Evolutionary conservation across 2,888 invertebrate genomes (phyloP), one percentile per base, ranked within the genome.

Genomic region (Esperia sulphurella): DNA sequence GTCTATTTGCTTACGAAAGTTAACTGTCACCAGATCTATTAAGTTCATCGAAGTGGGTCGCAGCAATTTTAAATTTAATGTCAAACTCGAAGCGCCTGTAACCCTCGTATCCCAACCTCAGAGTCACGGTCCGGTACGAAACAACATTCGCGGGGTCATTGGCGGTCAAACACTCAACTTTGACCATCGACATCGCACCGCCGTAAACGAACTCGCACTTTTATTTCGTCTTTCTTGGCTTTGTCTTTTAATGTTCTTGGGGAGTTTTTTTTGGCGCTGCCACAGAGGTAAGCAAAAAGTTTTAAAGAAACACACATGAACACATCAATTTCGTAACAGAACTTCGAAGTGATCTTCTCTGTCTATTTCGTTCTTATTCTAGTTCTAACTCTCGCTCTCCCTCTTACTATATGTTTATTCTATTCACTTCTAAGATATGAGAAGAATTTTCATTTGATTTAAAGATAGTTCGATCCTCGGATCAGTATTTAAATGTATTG

Each of bases 161-260:
- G n/a, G 71, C 71, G 86, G 76, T 85, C 86, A 84, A 66, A 42
- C 67, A 67, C 69, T 83, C 79, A 81, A 84, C 84, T 84, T 78
- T 80, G 83, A 83, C 85, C 82, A 72, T 58, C 9, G 31, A 7
- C 21, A n/a, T 62, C 61, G 60, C 61, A 47, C 60, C 65, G 58
- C 60, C 61, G 57, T 64, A 64, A 65, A 63, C 65, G 43, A 28
- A 14, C 43, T 42, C 30, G 12, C 12, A 54, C 59, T 59, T 58
- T 59, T 58, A 51, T 29, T 41, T 41, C 21, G 41, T 6, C 12
- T 41, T 28, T 41, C 41, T 41, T n/a, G 14, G 14, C 1, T 37
- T n/a, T 12, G 12, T 1, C 37, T 12, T 37, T 37, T 8, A n/a
- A 37, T 37, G 1, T 33, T 10, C 7, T 12, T 37, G 8, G 1